Evolutionary conservation across 2,888 invertebrate genomes (phyloP), one percentile per base, ranked within the genome.

Genomic region (Ceriagrion tenellum): DNA sequence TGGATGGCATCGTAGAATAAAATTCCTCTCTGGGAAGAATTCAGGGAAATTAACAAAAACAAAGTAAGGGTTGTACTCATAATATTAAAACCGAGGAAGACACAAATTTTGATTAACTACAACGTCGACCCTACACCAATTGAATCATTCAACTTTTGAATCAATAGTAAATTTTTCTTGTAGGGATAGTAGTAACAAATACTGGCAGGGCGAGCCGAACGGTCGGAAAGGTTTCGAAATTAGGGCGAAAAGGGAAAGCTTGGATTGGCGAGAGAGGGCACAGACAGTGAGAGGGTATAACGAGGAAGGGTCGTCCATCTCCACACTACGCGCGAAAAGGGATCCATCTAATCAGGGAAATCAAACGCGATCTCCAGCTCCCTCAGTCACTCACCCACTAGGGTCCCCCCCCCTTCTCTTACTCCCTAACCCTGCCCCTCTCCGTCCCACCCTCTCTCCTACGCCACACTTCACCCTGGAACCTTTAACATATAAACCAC

Each of bases 281-380:
- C 40, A 88, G 88, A 88, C 47, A 47, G 88, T n/a, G 90, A 56
- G 89, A 47, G 23, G 55, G 89, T 26, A 59, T 18, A 26, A 26
- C 47, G 69, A 69, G 26, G 69, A 59, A 59, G 59, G 56, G 59
- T 63, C 91, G 63, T 69, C 69, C 93, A 69, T 93, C 74, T 93
- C 69, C 69, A 35, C 63, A 23, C 63, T 23, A 35, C 40, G 93
- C 16, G 93, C 69, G 93, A 91, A 91, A 91, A 63, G 59, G 59
- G 91, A 47, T 69, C 93, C 55, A 74, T 47, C 93, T 93, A 93
- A 93, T 93, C 93, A 93, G 69, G 69, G 69, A 69, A 93, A 93
- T 93, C 93, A 93, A 93, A 93, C 63, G 93, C 40, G 93, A 93
- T 74, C 63, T 91, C 91, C 69, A 69, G 69, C 26, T 23, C 69